These are phyloP conservation scores for Hylia prasina DNA, from an alignment of 2,113 vertebrate genomes.

Conservation along the genomic window DNA sequence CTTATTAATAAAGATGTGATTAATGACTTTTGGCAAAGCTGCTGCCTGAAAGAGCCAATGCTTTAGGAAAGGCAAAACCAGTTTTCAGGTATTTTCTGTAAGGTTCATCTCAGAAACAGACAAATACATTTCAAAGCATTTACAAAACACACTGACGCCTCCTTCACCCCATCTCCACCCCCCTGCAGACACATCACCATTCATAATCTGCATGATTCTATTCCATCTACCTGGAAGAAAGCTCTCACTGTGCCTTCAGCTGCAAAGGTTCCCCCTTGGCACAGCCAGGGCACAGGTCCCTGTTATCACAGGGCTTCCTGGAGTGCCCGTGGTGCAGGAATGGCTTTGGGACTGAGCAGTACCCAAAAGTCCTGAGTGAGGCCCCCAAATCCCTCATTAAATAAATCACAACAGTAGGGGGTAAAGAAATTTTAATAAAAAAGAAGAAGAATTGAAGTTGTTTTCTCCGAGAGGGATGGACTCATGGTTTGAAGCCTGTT, in stretches of 20 bases:
- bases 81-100: constrained; percentile 68
- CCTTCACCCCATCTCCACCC: neutral
- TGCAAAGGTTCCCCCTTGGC: neutral
- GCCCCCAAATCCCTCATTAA: neutral
- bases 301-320: neutral
- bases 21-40: constrained; percentile 72
- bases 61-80: constrained; percentile 62
- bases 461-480: neutral
- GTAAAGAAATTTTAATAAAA: neutral
- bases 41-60: constrained; percentile 51
- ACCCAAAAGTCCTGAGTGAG: neutral
- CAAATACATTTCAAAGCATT: constrained; percentile 67
- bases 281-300: fast-evolving
- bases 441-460: neutral
- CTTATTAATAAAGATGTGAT: constrained; percentile 73
- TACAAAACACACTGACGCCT: constrained; percentile 30
- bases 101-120: constrained; percentile 55
- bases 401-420: neutral
- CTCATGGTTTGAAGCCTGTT: neutral
- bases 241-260: constrained; percentile 1
- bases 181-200: constrained; percentile 11
- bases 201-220: constrained; percentile 17
- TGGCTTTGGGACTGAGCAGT: neutral
- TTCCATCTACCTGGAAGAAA: constrained; percentile 44
- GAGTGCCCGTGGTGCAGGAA: neutral